phyloP scores from a whole-genome alignment of 2,888 invertebrate genomes.

The Trachelus stipa region DNA sequence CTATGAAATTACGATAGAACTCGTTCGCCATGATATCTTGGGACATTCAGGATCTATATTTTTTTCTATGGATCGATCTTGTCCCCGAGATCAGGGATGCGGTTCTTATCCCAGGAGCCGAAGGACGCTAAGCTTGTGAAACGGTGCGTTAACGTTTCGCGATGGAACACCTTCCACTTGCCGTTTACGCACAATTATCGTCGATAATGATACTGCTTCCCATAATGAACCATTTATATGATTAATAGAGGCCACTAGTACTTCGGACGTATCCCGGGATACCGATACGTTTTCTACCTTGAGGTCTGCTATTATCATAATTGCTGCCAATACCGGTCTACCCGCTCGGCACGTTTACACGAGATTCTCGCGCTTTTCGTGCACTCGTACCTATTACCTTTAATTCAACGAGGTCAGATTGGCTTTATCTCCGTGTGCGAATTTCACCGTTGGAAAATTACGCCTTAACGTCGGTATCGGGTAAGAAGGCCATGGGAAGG shows the following conservation, averaged over 20 bases:
- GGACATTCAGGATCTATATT: not conserved
- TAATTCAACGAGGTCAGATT: not conserved
- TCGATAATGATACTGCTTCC: conserved; percentile 46
- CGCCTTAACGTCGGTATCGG: not conserved
- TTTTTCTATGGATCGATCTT: not conserved
- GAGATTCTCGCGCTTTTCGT: conserved; percentile 48
- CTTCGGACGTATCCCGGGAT: not conserved
- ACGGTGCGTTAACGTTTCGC: conserved; percentile 3
- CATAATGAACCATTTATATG: conserved; percentile 61
- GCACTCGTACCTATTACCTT: conserved; percentile 33
- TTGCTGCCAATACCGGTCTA: conserved; percentile 62
- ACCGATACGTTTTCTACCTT: conserved; percentile 33
- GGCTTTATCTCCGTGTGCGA: not conserved
- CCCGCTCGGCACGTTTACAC: conserved; percentile 59
- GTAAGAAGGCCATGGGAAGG: not conserved
- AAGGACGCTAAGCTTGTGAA: not conserved
- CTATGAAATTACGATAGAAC: not conserved
- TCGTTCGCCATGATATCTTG: not conserved
- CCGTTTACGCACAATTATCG: conserved; percentile 58
- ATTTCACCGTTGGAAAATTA: not conserved
- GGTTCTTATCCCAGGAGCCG: not conserved
- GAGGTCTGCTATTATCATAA: conserved; percentile 64
- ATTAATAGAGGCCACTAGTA: conserved; percentile 59
- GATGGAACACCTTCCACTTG: not conserved
- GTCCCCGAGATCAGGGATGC: not conserved